phyloP scores from a whole-genome alignment of 2,888 invertebrate genomes.

The Ormia ochracea region DNA sequence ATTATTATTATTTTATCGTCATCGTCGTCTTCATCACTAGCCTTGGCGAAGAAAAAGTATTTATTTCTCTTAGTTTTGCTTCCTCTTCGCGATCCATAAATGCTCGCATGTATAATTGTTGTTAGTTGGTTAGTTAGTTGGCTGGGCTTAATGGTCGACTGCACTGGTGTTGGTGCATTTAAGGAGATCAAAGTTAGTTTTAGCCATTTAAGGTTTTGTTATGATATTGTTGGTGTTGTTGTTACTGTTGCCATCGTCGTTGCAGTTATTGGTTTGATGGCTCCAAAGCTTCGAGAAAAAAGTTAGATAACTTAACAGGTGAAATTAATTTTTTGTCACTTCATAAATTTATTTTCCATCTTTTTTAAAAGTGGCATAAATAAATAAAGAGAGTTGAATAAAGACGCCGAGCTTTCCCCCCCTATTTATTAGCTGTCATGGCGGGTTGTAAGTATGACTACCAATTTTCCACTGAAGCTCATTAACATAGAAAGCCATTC shows the following conservation, averaged over 20 bases:
- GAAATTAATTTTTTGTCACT: conserved; percentile 77
- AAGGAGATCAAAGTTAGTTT: conserved; percentile 30
- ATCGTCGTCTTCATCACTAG: not conserved
- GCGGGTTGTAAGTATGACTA: conserved; percentile 29
- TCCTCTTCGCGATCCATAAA: conserved; percentile 36
- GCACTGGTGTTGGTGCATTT: not conserved
- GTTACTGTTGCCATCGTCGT: not conserved
- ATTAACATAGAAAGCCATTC: conserved; percentile 54
- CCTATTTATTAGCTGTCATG: conserved; percentile 9
- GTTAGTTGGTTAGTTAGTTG: conserved; percentile 16
- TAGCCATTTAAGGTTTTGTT: conserved; percentile 59
- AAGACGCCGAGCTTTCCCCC: not conserved
- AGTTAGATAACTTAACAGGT: conserved; percentile 71
- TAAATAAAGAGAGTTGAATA: not conserved
- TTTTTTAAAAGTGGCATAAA: not conserved
- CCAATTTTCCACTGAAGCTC: conserved; percentile 48
- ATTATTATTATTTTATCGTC: not conserved
- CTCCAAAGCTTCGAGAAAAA: conserved; percentile 36
- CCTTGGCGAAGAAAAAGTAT: not conserved
- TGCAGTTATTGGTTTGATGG: conserved; percentile 18
- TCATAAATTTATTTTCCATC: conserved; percentile 69
- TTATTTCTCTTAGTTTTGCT: conserved; percentile 5
- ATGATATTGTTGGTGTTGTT: too few relatives aligned
- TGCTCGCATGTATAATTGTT: conserved; percentile 27
- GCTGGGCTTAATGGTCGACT: conserved; percentile 10